These are phyloP conservation scores for Bugula neritina DNA, from an alignment of 2,888 invertebrate species.

Conservation along the genomic window DNA sequence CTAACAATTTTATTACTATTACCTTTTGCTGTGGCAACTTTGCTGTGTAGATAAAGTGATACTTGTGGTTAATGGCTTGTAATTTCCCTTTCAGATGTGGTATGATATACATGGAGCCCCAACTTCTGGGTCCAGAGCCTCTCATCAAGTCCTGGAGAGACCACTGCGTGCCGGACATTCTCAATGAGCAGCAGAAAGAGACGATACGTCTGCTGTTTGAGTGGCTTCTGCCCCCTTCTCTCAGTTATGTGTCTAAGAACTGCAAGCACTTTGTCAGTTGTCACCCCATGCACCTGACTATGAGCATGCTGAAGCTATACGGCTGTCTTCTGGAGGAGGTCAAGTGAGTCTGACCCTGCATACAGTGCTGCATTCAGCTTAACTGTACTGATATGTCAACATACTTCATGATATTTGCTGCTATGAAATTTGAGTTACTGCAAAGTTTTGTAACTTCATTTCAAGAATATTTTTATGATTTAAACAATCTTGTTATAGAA, in stretches of 20 bases:
- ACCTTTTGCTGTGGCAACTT: no score
- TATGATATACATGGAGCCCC: slow-evolving; percentile 54
- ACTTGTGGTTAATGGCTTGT: no score
- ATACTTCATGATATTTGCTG: no score
- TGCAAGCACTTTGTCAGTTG: slow-evolving; percentile 46
- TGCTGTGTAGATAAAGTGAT: no score
- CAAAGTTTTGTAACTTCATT: no score
- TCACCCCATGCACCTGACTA: slow-evolving; percentile 47
- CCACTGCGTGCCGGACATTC: slow-evolving; percentile 40
- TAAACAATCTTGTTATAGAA: no score
- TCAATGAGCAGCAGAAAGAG: slow-evolving; percentile 43
- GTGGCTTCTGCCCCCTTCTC: slow-evolving; percentile 50
- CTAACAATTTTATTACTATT: no score
- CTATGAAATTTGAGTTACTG: no score
- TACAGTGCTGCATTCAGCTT: no score
- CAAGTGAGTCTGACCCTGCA: slow-evolving; percentile 36
- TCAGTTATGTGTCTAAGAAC: slow-evolving; percentile 45
- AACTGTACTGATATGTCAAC: no score
- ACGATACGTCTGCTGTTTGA: slow-evolving; percentile 49
- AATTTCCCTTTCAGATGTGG: slow-evolving; percentile 51
- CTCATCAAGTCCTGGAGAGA: slow-evolving; percentile 49
- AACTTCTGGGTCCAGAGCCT: slow-evolving; percentile 49
- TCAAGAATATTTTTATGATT: no score
- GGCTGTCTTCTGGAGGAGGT: slow-evolving; percentile 47
- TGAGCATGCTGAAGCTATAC: slow-evolving; percentile 48